Base-by-base conservation (phyloP, 2,113 vertebrate genomes). In the Mesoclemmys tuberculata region DNA sequence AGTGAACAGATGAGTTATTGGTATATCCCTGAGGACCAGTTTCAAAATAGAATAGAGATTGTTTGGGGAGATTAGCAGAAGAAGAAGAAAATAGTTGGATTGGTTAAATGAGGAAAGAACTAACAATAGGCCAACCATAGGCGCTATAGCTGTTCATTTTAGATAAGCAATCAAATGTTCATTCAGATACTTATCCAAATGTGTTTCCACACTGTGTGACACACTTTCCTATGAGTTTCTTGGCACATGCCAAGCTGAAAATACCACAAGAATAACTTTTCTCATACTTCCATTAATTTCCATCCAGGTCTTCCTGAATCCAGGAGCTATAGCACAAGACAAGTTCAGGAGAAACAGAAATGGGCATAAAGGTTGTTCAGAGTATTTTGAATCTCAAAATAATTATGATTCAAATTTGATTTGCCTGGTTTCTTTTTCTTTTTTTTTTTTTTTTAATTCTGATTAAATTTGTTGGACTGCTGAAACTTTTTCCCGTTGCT, bases 241-340 rank as follows among this genome's bases (percentile, higher is more conserved):
- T 22, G 0, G 0, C 21, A 86, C 2, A 0, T 18, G 18, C 79
- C 85, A 84, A 90, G 12, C 46, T 85, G 71, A 92, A 31, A n/a
- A 11, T 26, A 68, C 31, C 87, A 41, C 38, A 85, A 38, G 16
- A 74, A 74, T 19, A 92, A 2, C 41, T 64, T 84, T 64, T 13
- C 44, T 94, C 21, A 5, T 68, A 71, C 87, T 96, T 96, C 93
- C 51, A 61, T 81, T 12, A 49, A 89, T 71, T 2, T 88, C 82
- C 49, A 83, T 88, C 81, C 10, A 38, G 52, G 85, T 85, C n/a
- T 81, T 68, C 27, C 35, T 87, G 82, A 95, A 3, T 58, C 52
- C 79, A 80, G 87, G 54, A 29, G 0, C 5, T 88, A 64, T 58
- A 91, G 88, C 38, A 78, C 78, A 92, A 38, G 22, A 87, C 2